Percentiles rank a stretch among this genome's conserved stretches.
Evolutionary conservation across 1,140 invertebrate genomes (phyloP).

Genomic region (Drosophila subobscura): DNA sequence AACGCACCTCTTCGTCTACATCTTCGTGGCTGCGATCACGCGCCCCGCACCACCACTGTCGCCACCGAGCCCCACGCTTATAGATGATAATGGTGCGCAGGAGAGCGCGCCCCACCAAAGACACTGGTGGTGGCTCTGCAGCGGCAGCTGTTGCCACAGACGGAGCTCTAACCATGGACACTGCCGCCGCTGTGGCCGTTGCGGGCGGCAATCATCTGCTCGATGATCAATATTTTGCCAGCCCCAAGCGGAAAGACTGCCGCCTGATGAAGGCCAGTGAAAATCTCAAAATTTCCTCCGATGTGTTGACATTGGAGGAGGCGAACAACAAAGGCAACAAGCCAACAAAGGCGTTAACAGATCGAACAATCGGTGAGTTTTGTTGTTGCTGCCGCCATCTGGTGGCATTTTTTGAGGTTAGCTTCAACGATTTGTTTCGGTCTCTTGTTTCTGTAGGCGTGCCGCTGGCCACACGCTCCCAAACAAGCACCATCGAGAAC

Average conservation of each 20-base stretch:
- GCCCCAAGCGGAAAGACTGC: slow-evolving; percentile 83
- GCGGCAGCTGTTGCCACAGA: slow-evolving; percentile 14
- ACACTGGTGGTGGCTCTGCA: slow-evolving; percentile 30
- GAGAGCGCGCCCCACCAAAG: slow-evolving; percentile 65
- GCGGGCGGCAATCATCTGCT: slow-evolving; percentile 45
- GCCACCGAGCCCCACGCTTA: slow-evolving; percentile 1
- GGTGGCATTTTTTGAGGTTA: slow-evolving; percentile 60
- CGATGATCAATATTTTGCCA: slow-evolving; percentile 83
- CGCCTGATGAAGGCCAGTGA: slow-evolving; percentile 69
- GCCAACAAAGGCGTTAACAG: slow-evolving; percentile 42
- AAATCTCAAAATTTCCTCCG: slow-evolving; percentile 46
- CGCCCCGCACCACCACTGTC: slow-evolving; percentile 12
- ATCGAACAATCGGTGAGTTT: slow-evolving; percentile 70
- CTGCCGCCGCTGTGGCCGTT: slow-evolving; percentile 34
- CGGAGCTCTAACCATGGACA: slow-evolving; percentile 36
- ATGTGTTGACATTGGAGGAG: not conserved
- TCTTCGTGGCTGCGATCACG: slow-evolving; percentile 35
- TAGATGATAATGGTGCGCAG: slow-evolving; percentile 76
- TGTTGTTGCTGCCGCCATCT: not conserved
- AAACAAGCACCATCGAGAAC: slow-evolving; percentile 79
- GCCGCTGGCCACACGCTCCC: slow-evolving; percentile 75
- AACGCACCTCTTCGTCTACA: slow-evolving; percentile 17
- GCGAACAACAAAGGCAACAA: slow-evolving; percentile 23
- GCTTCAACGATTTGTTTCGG: slow-evolving; percentile 27
- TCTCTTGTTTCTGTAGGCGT: slow-evolving; percentile 53